Evolutionary conservation across 2,888 invertebrate genomes (phyloP).

Genomic region (Hypomecis punctinalis): DNA sequence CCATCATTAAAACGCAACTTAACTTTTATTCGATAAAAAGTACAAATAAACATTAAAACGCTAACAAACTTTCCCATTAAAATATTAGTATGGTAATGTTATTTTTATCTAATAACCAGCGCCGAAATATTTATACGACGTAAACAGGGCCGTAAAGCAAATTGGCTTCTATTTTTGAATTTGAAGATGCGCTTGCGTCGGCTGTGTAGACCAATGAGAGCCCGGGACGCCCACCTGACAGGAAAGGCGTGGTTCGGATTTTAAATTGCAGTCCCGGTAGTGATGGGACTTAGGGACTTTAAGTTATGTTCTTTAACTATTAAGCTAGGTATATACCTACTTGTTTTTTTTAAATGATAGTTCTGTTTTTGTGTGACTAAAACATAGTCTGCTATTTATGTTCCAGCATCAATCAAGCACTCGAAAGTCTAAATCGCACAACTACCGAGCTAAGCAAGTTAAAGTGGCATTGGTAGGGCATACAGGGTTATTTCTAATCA

Average conservation of each 20-base stretch:
- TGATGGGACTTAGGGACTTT: constrained; percentile 11
- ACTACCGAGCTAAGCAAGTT: no score
- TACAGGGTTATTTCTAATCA: no score
- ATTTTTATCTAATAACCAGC: constrained; percentile 47
- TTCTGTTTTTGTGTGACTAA: no score
- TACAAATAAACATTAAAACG: background rate
- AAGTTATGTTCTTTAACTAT: no score
- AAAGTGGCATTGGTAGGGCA: no score
- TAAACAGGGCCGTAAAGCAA: constrained; percentile 40
- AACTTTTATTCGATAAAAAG: no score
- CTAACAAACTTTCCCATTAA: background rate
- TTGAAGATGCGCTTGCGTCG: constrained; percentile 47
- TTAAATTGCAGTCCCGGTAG: constrained; percentile 27
- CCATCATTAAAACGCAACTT: no score
- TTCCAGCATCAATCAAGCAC: no score
- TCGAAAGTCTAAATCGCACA: no score
- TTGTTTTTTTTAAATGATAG: no score
- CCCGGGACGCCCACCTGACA: constrained; percentile 38
- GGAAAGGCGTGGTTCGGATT: constrained; percentile 41
- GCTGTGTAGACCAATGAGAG: constrained; percentile 43
- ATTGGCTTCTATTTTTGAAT: constrained; percentile 43
- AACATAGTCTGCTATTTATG: no score
- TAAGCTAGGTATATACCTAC: no score
- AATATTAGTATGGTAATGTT: constrained; percentile 21
- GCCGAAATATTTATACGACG: constrained; percentile 53